Base-by-base conservation (phyloP, 35 echinoderm and acorn worm species). In the Amphiura filiformis region DNA sequence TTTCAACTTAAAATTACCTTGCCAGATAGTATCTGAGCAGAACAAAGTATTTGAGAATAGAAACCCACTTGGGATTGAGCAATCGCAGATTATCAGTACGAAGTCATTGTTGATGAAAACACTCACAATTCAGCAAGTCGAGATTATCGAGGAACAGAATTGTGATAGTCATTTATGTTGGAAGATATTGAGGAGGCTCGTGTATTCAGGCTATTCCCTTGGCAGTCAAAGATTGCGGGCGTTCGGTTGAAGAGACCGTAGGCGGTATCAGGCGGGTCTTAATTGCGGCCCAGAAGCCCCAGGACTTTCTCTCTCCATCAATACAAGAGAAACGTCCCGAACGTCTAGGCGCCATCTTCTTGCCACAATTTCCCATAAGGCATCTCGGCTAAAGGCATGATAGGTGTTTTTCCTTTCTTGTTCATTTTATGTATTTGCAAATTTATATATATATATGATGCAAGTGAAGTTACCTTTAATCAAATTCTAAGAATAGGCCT, bases 151-250 rank as follows among this genome's bases (percentile, higher is more conserved):
- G 26, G 7, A 13, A 5, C 26, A 70, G 61, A 70, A 70, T 70
- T 11, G 61, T 70, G 61, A 70, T 70, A 70, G 61, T 70, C 61
- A 70, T 70, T 70, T 70, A 70, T 70, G 61, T 70, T 70, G 61
- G 61, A 70, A 70, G 61, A 70, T 70, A 70, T 70, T n/a, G 61
- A 30, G 61, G 61, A 70, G 7, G 3, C 26, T 11, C 26, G 17
- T 70, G 61, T 70, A 70, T 70, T 70, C 11, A 70, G 61, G 61
- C 61, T 70, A 70, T 70, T 70, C 61, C 61, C 61, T 26, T 13
- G 61, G 61, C 61, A 70, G 4, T 26, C 26, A 2, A 2, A 5
- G 7, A 70, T 70, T 70, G 61, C 61, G 15, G 61, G 61, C 61
- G 61, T 70, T 70, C 61, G 26, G 7, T 23, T 70, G 61, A 70